Base-by-base conservation (phyloP, 2,113 vertebrate genomes). In the Tetrax tetrax region DNA sequence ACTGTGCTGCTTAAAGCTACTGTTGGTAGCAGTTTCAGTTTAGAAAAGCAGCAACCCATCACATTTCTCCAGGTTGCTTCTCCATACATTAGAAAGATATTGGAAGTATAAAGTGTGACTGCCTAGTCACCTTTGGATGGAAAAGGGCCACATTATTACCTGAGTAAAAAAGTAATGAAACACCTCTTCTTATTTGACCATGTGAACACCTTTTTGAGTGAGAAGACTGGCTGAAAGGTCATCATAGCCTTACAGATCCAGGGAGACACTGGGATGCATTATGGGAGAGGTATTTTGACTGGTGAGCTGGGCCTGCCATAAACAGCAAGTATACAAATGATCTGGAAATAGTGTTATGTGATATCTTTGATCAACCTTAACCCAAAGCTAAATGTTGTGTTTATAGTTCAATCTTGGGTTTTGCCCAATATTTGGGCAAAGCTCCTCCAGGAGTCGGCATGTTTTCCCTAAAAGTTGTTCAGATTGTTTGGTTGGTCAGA, bases 191-290 rank as follows among this genome's bases (percentile, higher is more conserved):
- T 60, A 22, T 41, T 27, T 59, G 5, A 41, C 25, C 19, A 17
- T 37, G n/a, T 33, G 16, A 48, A 35, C 31, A 68, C 23, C 4
- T 10, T 74, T 82, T 33, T 86, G 65, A 50, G 72, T 72, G 9
- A 70, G 31, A 66, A 76, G 20, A 56, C 21, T 61, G 60, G 21
- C 23, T 72, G 53, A 56, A 53, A 38, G 27, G 28, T 37, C 14
- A 28, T 38, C 31, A 31, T 25, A 56, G 25, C 28, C 19, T 71
- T 33, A 50, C 18, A 61, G 59, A 60, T 9, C 10, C 13, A 82
- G 51, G 13, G 24, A 81, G 13, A 47, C 22, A 11, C 4, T 38
- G 23, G 12, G 22, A 27, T 0, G 2, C 4, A 2, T 60, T 35
- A 13, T 31, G 8, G 45, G 35, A 76, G 24, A 54, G 10, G 23